These are phyloP conservation scores for Bradynema listronoti DNA, from an alignment of 1,140 invertebrate species.

Conservation along the genomic window DNA sequence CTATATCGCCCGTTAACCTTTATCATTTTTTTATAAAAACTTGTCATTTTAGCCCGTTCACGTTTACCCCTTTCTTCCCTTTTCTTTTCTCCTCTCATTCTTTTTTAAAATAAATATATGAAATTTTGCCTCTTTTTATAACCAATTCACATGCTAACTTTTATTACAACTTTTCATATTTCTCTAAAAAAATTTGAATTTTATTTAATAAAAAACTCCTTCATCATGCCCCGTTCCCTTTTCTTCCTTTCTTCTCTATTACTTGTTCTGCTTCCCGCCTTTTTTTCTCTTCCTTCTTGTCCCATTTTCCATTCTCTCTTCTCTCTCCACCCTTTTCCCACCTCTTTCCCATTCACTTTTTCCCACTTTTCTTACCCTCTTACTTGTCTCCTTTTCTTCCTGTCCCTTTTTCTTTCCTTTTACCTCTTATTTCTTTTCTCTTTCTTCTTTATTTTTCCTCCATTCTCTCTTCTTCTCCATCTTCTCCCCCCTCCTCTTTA, in stretches of 20 bases:
- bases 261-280: not conserved
- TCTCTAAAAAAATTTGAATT: no score
- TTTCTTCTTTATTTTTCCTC: not conserved
- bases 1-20: no score
- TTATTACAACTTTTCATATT: no score
- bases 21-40: no score
- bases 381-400: slow-evolving; percentile 2
- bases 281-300: slow-evolving; percentile 3
- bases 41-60: no score
- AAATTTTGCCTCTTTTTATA: not conserved
- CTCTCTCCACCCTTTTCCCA: not conserved
- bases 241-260: not conserved
- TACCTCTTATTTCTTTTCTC: not conserved
- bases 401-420: not conserved
- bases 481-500: not conserved
- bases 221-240: not conserved
- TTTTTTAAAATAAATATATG: no score
- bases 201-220: no score
- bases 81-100: no score
- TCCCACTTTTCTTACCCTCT: not conserved
- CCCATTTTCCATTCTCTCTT: not conserved
- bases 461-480: not conserved
- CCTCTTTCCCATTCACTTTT: not conserved
- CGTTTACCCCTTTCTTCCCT: no score
- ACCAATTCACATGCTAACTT: not conserved